Base-by-base conservation (phyloP, 2,113 vertebrate genomes). In the Mesoclemmys tuberculata region DNA sequence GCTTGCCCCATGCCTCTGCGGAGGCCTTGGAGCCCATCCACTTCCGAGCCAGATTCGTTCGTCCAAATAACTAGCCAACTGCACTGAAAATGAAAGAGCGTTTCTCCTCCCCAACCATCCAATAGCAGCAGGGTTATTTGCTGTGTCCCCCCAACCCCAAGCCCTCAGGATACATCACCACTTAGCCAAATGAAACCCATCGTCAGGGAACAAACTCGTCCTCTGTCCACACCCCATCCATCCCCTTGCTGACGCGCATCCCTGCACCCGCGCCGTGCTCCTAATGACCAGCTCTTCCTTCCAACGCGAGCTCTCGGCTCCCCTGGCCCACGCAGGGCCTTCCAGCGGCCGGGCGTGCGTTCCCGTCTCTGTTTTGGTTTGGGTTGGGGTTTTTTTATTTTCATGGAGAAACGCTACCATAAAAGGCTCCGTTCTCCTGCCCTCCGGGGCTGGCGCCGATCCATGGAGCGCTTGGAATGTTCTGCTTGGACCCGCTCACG, bases 381-480 rank as follows among this genome's bases (percentile, higher is more conserved):
- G 84, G 84, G 84, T 46, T 46, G 84, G 87, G 68, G n/a, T n/a
- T 75, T 27, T 52, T 48, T 11, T 51, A 96, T 95, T 97, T 92
- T 97, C 97, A 97, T 95, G 92, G 95, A 97, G 92, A 97, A 98
- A 97, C 87, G 84, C 92, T 97, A 97, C 97, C 97, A 98, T 98
- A 98, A 98, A 98, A 98, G 97, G 97, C 94, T 97, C 97, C 96
- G 94, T 97, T 97, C 96, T 82, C 96, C 97, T 97, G 93, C 96
- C 97, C 97, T 84, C 94, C 94, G 64, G 96, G 7, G 79, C 96
- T 98, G 97, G 97, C 96, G 95, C 89, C 1, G 0, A 87, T 87
- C 93, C 96, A 97, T 95, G 95, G 94, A 94, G 94, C 95, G 94
- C 96, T 95, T 97, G 96, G 97, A 97, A 98, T 98, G 97, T 98